A percentile compares a stretch with the other conserved stretches of the same genome.
These are phyloP conservation scores for Salticus scenicus DNA, from an alignment of 2,888 invertebrate species.

Conservation along the genomic window DNA sequence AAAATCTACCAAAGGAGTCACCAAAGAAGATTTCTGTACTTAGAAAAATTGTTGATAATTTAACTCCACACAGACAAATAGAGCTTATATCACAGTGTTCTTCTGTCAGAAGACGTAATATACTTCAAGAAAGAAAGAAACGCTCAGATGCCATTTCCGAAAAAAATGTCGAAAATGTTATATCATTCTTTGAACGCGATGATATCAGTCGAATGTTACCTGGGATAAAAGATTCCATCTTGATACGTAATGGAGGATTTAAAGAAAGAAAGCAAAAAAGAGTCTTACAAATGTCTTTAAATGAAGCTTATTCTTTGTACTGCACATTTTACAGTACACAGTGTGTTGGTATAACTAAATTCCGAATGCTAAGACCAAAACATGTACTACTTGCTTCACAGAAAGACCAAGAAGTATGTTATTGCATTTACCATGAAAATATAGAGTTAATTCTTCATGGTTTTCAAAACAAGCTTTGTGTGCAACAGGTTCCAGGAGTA, in stretches of 20 bases:
- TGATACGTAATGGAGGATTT: not conserved
- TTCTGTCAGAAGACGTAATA: not conserved
- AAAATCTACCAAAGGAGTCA: not conserved
- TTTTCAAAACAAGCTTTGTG: not conserved
- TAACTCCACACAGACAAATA: not conserved
- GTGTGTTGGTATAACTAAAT: not conserved
- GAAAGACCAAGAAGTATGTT: not conserved
- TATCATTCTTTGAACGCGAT: not conserved
- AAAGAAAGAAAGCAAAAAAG: not conserved
- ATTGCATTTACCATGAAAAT: not conserved
- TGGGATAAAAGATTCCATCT: not conserved
- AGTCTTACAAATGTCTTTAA: not conserved
- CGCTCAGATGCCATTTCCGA: not conserved
- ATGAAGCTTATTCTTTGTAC: not conserved
- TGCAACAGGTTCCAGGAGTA: not conserved
- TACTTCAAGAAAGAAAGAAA: not conserved
- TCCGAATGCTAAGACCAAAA: not conserved
- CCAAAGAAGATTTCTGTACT: slow-evolving; percentile 1
- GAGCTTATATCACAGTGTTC: not conserved
- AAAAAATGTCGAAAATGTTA: not conserved
- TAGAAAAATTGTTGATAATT: not conserved
- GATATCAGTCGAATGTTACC: not conserved
- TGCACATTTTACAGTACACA: not conserved
- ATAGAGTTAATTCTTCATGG: not conserved
- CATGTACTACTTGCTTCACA: not conserved